These are phyloP conservation scores for Speoplatyrhinus poulsoni DNA, from an alignment of 2,113 vertebrate species.

Conservation along the genomic window DNA sequence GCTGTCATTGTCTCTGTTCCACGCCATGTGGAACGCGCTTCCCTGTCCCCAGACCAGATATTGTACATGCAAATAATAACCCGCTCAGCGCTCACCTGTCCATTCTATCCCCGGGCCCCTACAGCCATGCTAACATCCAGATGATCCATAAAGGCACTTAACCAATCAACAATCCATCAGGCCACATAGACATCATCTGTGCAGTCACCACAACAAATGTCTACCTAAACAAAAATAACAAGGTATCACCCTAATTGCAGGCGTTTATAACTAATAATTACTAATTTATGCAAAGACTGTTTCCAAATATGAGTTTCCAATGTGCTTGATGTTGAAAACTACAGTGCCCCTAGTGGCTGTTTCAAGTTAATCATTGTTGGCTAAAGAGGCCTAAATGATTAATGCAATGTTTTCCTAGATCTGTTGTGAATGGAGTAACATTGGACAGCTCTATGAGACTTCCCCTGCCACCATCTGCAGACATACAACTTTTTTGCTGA, in stretches of 20 bases:
- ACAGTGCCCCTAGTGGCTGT: not conserved
- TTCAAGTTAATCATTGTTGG: no score
- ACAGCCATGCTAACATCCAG: constrained; percentile 55
- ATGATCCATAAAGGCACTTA: constrained; percentile 67
- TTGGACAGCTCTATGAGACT: not conserved
- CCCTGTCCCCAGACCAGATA: constrained; percentile 65
- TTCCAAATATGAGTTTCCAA: not conserved
- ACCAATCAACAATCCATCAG: constrained; percentile 60
- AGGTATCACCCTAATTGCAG: not conserved
- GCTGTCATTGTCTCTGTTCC: constrained; percentile 48
- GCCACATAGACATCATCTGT: constrained; percentile 40
- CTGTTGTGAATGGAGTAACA: constrained; percentile 1
- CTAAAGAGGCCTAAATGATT: not conserved
- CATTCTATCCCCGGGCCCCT: constrained; percentile 41
- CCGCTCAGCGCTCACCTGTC: constrained; percentile 50
- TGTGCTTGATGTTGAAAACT: not conserved
- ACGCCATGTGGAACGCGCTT: constrained; percentile 68
- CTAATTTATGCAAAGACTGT: not conserved
- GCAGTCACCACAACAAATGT: constrained; percentile 6
- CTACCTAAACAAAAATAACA: constrained; percentile 5
- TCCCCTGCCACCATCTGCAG: not conserved
- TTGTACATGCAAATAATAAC: constrained; percentile 56
- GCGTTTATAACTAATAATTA: no score
- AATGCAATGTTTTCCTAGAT: constrained; percentile 7
- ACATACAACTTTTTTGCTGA: not conserved